Evolutionary conservation across 2,888 invertebrate genomes (phyloP), one percentile per base, ranked within the genome.

Genomic region (Hyposoter dolosus): DNA sequence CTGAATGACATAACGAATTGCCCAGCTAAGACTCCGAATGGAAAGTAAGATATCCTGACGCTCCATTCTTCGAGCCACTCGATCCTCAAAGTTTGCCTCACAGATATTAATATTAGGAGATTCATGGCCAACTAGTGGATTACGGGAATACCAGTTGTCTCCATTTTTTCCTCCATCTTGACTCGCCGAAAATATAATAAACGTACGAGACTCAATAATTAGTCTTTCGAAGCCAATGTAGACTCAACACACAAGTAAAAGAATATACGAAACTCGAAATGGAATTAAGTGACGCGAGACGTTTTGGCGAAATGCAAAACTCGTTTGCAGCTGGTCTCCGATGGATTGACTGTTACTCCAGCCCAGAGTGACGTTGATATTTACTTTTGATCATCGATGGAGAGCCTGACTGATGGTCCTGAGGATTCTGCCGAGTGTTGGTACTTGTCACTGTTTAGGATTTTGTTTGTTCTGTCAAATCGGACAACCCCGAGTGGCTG

Each of bases 101-200:
- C 17, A 53, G 47, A 60, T 66, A 81, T 71, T 79, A 45, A 80
- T 19, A 53, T 76, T 76, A 71, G 12, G 40, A 19, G 53, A 76
- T 50, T 76, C 84, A 84, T 65, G 84, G 84, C 65, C 84, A 53
- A 77, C 81, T 71, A 45, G 76, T 81, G 35, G 32, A 45, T 74
- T 74, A 65, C 50, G 43, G 68, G 69, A 84, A 84, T 80, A 28
- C 80, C 84, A 75, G 75, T 32, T 50, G 50, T 23, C 56, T 72
- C 17, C 17, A 23, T 84, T 79, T 69, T 69, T 68, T 12, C 35
- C 60, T 40, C 63, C 60, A 19, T 35, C n/a, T 65, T 10, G 35
- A 35, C n/a, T 23, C 7, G 7, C 19, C 17, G 40, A 43, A 60
- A 40, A 63, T 28, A 60, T 60, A 12, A 60, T 60, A 47, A 66